A percentile compares a stretch with the other conserved stretches of the same genome.
These are phyloP conservation scores for Amphipyra berbera DNA, from an alignment of 2,888 invertebrate species.

Conservation along the genomic window DNA sequence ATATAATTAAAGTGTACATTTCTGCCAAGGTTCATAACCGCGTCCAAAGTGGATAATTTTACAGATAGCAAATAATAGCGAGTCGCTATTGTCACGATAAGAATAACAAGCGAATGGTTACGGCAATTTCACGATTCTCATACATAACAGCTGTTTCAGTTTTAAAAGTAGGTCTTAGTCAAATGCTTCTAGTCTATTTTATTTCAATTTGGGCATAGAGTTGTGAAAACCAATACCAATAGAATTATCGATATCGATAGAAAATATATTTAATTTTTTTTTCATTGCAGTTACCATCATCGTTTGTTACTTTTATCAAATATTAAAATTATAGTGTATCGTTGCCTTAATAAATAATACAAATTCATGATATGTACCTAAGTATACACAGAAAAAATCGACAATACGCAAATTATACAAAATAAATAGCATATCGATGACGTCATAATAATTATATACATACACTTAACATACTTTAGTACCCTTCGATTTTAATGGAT, in stretches of 20 bases:
- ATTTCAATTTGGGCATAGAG: background rate
- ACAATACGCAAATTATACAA: constrained; percentile 85
- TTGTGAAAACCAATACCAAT: background rate
- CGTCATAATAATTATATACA: constrained; percentile 84
- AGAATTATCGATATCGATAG: constrained; percentile 33
- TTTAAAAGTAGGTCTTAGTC: too few relatives aligned
- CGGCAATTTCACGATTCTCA: constrained; percentile 1
- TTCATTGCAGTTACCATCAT: constrained; percentile 9
- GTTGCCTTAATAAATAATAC: constrained; percentile 79
- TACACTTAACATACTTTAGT: constrained; percentile 86
- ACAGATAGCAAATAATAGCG: constrained; percentile 63
- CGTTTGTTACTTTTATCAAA: constrained; percentile 60
- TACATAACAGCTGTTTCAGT: background rate
- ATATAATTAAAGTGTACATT: constrained; percentile 71
- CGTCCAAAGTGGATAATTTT: constrained; percentile 71
- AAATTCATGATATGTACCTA: constrained; percentile 88
- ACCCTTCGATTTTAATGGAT: constrained; percentile 88
- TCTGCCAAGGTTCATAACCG: constrained; percentile 83
- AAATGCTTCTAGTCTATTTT: background rate
- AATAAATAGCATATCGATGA: constrained; percentile 86
- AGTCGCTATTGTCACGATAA: constrained; percentile 56
- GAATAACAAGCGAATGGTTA: constrained; percentile 48
- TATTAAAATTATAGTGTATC: constrained; percentile 66
- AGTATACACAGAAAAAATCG: constrained; percentile 87
- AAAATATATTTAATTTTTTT: background rate